These are phyloP conservation scores for Gymnocephalus cernua DNA, from an alignment of 2,113 vertebrate genomes.

Conservation along the genomic window DNA sequence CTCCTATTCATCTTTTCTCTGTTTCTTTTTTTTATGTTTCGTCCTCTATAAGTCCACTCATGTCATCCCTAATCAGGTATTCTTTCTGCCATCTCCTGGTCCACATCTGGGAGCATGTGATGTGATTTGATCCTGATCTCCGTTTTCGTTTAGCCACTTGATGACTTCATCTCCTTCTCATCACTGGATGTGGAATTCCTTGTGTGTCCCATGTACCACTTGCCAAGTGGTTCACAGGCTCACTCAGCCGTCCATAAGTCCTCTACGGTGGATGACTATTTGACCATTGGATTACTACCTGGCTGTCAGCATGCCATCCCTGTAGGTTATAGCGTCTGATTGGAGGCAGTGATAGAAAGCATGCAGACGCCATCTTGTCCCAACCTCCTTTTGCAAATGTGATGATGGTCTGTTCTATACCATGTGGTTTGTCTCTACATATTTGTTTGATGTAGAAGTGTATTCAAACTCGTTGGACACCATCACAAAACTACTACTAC, in stretches of 20 bases:
- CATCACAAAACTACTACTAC: background rate
- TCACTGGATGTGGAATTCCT: slow-evolving; percentile 48
- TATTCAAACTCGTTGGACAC: background rate
- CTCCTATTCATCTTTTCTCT: background rate
- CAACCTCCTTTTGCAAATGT: background rate
- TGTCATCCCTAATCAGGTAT: slow-evolving; percentile 50
- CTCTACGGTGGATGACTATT: slow-evolving; percentile 10
- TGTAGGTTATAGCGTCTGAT: slow-evolving; percentile 26
- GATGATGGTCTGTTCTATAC: background rate
- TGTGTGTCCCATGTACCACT: slow-evolving; percentile 5
- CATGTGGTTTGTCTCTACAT: background rate
- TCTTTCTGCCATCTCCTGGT: slow-evolving; percentile 11
- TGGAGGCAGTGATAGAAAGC: background rate
- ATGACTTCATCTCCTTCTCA: slow-evolving; percentile 72
- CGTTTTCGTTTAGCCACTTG: slow-evolving; percentile 44
- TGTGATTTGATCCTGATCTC: slow-evolving; percentile 38
- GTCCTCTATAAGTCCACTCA: background rate
- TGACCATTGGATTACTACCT: slow-evolving; percentile 35
- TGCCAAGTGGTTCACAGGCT: slow-evolving; percentile 19
- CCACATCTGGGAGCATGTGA: slow-evolving; percentile 56
- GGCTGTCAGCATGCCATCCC: slow-evolving; percentile 14
- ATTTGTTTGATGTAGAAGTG: slow-evolving; percentile 15
- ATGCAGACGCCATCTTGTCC: background rate
- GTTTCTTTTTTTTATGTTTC: background rate
- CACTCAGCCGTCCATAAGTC: slow-evolving; percentile 8